phyloP scores from a whole-genome alignment of 2,888 invertebrate species.

The Heteropelma amictum region DNA sequence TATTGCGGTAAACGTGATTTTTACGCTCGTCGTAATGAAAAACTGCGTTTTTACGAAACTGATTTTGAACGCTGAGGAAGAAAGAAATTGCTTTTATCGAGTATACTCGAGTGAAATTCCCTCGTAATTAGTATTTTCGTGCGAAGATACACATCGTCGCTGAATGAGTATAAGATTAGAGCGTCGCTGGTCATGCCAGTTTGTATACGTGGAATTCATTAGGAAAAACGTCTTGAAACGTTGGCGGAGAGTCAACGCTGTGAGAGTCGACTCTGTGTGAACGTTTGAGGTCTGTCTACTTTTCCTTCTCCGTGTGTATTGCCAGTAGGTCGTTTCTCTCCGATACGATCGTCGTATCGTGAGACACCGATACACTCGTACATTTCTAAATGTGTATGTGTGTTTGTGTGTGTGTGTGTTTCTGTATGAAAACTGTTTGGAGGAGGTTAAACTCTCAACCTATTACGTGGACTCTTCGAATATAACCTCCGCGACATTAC shows the following conservation, averaged over 20 bases:
- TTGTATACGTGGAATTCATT: conserved; percentile 34
- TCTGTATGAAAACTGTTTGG: not conserved
- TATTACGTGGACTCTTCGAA: conserved; percentile 67
- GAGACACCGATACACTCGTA: not conserved
- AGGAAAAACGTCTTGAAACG: conserved; percentile 4
- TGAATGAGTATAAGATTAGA: too few relatives aligned
- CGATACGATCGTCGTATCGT: conserved; percentile 30
- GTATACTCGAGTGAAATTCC: conserved; percentile 7
- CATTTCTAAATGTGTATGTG: not conserved
- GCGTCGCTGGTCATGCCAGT: too few relatives aligned
- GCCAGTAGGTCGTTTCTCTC: conserved; percentile 18
- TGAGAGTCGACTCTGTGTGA: not conserved
- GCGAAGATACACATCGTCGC: not conserved
- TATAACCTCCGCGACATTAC: conserved; percentile 64
- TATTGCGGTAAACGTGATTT: too few relatives aligned
- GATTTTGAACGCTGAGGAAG: not conserved
- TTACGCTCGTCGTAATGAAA: too few relatives aligned
- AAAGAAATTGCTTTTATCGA: not conserved
- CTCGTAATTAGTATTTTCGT: conserved; percentile 29
- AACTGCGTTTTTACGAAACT: not conserved
- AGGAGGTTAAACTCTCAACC: conserved; percentile 68
- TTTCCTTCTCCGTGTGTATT: conserved; percentile 30
- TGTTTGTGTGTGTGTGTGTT: not conserved
- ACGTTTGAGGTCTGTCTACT: conserved; percentile 42
- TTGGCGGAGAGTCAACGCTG: conserved; percentile 1